Evolutionary conservation across 2,888 invertebrate species (phyloP).

Genomic region (Hypena proboscidalis): DNA sequence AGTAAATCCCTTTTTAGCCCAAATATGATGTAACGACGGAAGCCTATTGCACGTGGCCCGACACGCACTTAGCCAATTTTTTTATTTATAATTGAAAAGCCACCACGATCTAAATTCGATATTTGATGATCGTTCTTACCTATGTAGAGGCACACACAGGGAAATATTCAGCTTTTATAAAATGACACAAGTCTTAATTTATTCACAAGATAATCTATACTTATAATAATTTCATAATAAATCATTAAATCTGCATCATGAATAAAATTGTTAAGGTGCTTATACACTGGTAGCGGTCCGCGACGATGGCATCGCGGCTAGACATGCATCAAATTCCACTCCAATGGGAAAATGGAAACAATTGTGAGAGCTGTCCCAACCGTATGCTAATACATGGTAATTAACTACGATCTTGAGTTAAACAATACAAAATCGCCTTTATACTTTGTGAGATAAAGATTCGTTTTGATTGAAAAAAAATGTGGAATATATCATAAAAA

Average conservation of each 20-base stretch:
- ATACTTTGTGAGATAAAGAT: neutral
- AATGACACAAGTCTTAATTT: no score
- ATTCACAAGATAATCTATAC: no score
- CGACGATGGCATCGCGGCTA: slow-evolving; percentile 35
- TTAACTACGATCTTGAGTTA: slow-evolving; percentile 13
- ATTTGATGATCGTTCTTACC: no score
- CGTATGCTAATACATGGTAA: slow-evolving; percentile 41
- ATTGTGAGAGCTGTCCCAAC: slow-evolving; percentile 40
- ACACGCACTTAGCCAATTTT: no score
- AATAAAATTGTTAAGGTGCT: slow-evolving; percentile 27
- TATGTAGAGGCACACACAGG: no score
- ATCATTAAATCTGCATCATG: slow-evolving; percentile 27
- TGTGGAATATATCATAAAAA: slow-evolving; percentile 13
- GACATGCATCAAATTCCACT: slow-evolving; percentile 40
- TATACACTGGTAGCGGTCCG: slow-evolving; percentile 10
- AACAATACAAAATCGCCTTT: slow-evolving; percentile 1
- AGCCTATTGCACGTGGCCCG: no score
- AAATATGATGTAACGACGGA: no score
- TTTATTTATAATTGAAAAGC: no score
- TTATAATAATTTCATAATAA: no score
- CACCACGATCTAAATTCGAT: no score
- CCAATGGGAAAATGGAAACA: slow-evolving; percentile 44
- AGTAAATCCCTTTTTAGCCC: no score
- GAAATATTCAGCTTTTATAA: no score
- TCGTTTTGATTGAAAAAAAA: neutral